A percentile compares a stretch with the other conserved stretches of the same genome.
These are phyloP conservation scores for Apocheima hispidaria DNA, from an alignment of 2,888 invertebrate genomes.

Conservation along the genomic window DNA sequence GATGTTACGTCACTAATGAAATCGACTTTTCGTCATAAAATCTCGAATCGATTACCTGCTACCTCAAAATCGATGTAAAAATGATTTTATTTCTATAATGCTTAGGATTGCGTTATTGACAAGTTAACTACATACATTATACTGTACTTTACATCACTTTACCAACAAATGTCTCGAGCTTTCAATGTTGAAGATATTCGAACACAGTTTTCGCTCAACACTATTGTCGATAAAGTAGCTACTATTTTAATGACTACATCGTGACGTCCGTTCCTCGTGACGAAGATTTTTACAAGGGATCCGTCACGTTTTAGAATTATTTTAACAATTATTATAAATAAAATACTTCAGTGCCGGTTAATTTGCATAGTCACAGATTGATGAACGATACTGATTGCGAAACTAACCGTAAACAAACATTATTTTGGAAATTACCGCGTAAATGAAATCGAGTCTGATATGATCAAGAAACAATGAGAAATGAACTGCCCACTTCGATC, in stretches of 20 bases:
- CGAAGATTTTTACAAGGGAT: slow-evolving; percentile 39
- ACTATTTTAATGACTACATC: slow-evolving; percentile 62
- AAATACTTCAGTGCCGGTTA: slow-evolving; percentile 29
- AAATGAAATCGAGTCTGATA: neutral
- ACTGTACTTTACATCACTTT: slow-evolving; percentile 53
- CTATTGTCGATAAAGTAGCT: slow-evolving; percentile 24
- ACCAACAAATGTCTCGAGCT: slow-evolving; percentile 28
- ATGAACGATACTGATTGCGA: neutral
- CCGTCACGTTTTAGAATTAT: slow-evolving; percentile 37
- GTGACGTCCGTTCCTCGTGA: slow-evolving; percentile 57
- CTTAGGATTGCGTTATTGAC: slow-evolving; percentile 36
- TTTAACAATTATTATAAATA: slow-evolving; percentile 16
- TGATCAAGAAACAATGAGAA: neutral
- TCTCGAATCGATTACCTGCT: neutral
- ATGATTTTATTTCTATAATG: slow-evolving; percentile 33
- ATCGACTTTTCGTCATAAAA: slow-evolving; percentile 24
- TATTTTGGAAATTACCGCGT: slow-evolving; percentile 4
- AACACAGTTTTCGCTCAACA: slow-evolving; percentile 1
- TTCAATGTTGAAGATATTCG: neutral
- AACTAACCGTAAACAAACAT: slow-evolving; percentile 9
- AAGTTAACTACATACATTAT: slow-evolving; percentile 42
- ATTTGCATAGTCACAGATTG: slow-evolving; percentile 25
- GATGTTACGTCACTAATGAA: slow-evolving; percentile 38
- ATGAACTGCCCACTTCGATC: neutral
- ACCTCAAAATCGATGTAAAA: slow-evolving; percentile 11